phyloP scores from a whole-genome alignment of 2,888 invertebrate genomes.

The Sminthurinus aureus region DNA sequence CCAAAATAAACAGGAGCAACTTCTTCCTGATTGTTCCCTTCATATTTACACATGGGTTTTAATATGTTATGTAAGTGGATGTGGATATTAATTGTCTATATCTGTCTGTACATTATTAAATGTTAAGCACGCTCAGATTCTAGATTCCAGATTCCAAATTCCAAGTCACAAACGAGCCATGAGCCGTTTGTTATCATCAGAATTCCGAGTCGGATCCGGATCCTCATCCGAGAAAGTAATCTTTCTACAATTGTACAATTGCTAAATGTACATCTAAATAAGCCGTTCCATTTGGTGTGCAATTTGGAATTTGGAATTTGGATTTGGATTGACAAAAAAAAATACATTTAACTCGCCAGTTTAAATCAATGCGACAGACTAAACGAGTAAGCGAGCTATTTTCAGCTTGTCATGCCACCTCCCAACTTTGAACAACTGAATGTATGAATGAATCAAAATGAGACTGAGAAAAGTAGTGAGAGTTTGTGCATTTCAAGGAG shows the following conservation, averaged over 20 bases:
- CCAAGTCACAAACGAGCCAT: no score
- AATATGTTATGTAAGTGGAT: not conserved
- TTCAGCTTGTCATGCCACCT: constrained; percentile 14
- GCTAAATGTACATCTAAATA: not conserved
- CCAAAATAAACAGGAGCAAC: no score
- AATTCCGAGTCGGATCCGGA: not conserved
- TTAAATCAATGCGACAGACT: constrained; percentile 5
- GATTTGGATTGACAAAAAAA: constrained; percentile 34
- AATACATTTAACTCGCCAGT: constrained; percentile 35
- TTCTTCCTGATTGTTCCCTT: no score
- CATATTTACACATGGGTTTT: no score
- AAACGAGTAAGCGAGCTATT: constrained; percentile 19
- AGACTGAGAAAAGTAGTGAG: no score
- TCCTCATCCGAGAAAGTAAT: not conserved
- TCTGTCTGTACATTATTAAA: constrained; percentile 15
- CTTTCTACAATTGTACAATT: not conserved
- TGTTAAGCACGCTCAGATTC: not conserved
- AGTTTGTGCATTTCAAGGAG: not conserved
- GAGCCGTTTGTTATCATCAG: not conserved
- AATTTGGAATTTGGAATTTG: no score
- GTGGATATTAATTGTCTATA: constrained; percentile 19
- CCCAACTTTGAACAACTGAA: not conserved
- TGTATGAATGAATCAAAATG: no score
- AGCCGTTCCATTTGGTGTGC: no score
- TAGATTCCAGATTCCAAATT: not conserved